Conservation (phyloP, 2,888 invertebrate species). For the Clivina fossor region DNA sequence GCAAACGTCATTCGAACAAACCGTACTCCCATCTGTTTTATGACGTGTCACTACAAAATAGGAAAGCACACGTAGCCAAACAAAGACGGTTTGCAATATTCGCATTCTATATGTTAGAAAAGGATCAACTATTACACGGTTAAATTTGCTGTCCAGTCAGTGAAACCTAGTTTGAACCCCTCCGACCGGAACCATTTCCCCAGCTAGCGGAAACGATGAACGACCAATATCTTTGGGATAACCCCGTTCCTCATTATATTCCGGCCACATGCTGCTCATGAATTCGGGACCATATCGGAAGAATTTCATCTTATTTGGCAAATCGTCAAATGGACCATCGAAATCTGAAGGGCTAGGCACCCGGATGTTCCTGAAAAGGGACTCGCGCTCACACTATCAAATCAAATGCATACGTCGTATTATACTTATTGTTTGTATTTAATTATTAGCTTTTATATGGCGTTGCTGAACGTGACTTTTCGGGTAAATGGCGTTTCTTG, state of each 20-base stretch:
- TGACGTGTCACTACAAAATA: no score
- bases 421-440: constrained; percentile 18
- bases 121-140: no score
- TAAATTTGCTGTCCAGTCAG: no score
- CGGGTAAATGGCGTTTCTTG: constrained; percentile 18
- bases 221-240: constrained; percentile 26
- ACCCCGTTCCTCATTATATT: constrained; percentile 24
- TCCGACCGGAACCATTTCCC: no score
- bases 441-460: constrained; percentile 15
- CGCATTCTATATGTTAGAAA: no score
- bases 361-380: background rate
- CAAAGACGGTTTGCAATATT: no score
- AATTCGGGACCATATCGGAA: constrained; percentile 26
- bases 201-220: constrained; percentile 30
- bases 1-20: no score
- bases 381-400: constrained; percentile 2
- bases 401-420: constrained; percentile 5
- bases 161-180: no score
- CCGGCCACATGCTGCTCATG: constrained; percentile 15
- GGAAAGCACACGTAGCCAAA: no score
- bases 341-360: constrained; percentile 30
- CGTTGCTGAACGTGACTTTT: constrained; percentile 19
- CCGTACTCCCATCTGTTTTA: no score
- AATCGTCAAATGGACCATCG: constrained; percentile 31
- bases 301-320: constrained; percentile 33